Percentiles rank a stretch among this genome's conserved stretches.
Conservation (phyloP, 2,888 invertebrate species). For the Liposcelis brunnea region DNA sequence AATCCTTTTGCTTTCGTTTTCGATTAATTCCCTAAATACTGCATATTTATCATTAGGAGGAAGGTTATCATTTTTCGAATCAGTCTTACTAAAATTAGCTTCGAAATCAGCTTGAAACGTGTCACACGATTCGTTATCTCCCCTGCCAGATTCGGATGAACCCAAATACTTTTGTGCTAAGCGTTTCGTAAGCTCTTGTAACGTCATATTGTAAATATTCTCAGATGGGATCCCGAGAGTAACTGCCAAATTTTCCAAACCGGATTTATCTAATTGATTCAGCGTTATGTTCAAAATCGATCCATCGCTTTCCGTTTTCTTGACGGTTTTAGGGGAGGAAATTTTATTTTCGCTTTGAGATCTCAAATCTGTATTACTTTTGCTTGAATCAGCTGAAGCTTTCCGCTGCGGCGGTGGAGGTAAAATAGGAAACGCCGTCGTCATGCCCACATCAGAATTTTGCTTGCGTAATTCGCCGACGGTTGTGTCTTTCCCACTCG, state of each 20-base stretch:
- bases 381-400: constrained; percentile 18
- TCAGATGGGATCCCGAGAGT: constrained; percentile 60
- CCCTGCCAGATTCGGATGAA: constrained; percentile 16
- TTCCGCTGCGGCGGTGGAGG: constrained; percentile 16
- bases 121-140: constrained; percentile 20
- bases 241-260: constrained; percentile 59
- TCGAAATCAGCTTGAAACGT: constrained; percentile 37
- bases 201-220: constrained; percentile 66
- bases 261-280: constrained; percentile 63
- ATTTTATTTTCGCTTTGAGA: not conserved
- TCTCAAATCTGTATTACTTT: constrained; percentile 14
- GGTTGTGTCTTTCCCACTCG: constrained; percentile 17
- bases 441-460: constrained; percentile 20
- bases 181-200: constrained; percentile 70
- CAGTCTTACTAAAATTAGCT: constrained; percentile 30
- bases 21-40: constrained; percentile 65
- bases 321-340: constrained; percentile 20
- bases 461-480: constrained; percentile 25
- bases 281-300: constrained; percentile 55
- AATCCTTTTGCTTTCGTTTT: constrained; percentile 37
- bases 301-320: constrained; percentile 20
- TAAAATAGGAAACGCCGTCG: constrained; percentile 19
- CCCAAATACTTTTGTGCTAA: constrained; percentile 31
- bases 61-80: constrained; percentile 22
- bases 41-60: constrained; percentile 66